Evolutionary conservation across 2,113 vertebrate genomes (phyloP), one percentile per base, ranked within the genome.

Genomic region (Megaptera novaeangliae): DNA sequence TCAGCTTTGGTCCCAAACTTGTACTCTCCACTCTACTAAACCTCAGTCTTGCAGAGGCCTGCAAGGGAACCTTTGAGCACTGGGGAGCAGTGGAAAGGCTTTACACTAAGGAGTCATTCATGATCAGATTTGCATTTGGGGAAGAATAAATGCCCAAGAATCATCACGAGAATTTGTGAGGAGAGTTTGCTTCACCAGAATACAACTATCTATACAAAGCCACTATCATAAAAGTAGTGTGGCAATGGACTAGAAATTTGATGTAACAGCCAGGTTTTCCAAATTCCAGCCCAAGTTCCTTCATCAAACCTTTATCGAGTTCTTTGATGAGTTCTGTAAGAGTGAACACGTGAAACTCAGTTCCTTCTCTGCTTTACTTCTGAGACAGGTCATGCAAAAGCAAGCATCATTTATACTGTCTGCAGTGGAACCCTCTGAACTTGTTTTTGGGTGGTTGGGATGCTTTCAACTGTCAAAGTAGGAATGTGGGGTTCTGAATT

Each of bases 161-260:
- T 78, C 49, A 25, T 92, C 64, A 90, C 63, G 39, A 84, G 89
- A 92, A 68, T 49, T 81, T 91, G 41, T 95, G 68, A 95, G 69
- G 57, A 78, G 61, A 89, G 49, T 97, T 93, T 97, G 91, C 83
- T 95, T 95, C 91, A 77, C 83, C 57, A 94, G 59, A 86, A 95
- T 97, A 91, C 97, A 94, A 96, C 39, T 90, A 57, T 57, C 55
- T 96, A 72, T 94, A 71, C 66, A 95, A 94, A 95, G 80, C 36
- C 23, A 85, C 64, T 93, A 17, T 88, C 92, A 91, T 91, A 88
- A 96, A 95, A 95, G 41, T 77, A 68, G 46, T 94, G 34, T 91
- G 46, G 41, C 86, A 94, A 91, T 83, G 7, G 27, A 82, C 55
- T 86, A 92, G 39, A 92, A 87, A 83, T 95, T 78, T 91, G 34